A percentile compares a stretch with the other conserved stretches of the same genome.
These are phyloP conservation scores for Centrocercus urophasianus DNA, from an alignment of 2,113 vertebrate species.

Conservation along the genomic window DNA sequence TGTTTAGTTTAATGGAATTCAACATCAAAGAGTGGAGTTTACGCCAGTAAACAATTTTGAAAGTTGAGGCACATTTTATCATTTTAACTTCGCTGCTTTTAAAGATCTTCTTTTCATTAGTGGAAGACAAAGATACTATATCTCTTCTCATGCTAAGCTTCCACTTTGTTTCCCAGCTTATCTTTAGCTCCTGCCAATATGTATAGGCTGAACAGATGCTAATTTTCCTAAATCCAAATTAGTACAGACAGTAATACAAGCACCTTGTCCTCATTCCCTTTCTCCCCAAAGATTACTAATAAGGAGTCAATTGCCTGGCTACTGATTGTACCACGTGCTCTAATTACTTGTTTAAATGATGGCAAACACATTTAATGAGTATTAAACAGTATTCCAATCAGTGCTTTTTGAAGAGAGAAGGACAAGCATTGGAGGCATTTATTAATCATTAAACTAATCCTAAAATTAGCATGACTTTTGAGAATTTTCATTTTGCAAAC, in stretches of 20 bases:
- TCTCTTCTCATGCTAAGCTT: not conserved
- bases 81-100: not conserved
- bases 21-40: not conserved
- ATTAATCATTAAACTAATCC: conserved; percentile 56
- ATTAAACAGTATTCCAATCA: conserved; percentile 63
- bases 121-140: not conserved
- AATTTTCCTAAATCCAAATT: conserved; percentile 43
- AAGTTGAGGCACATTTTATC: not conserved
- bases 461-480: conserved; percentile 42
- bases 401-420: conserved; percentile 28
- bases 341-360: conserved; percentile 63
- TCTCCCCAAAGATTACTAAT: conserved; percentile 56
- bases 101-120: not conserved
- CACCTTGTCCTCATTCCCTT: conserved; percentile 41
- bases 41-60: not conserved
- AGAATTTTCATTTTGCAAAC: conserved; percentile 48
- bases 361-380: conserved; percentile 62
- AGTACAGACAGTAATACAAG: conserved; percentile 53
- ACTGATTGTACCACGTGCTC: conserved; percentile 51
- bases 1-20: not conserved
- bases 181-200: not conserved
- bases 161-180: not conserved
- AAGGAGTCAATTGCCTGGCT: conserved; percentile 62
- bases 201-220: conserved; percentile 41
- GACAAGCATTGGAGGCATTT: conserved; percentile 38